Evolutionary conservation across 2,797 vertebrate species (phyloP).

Genomic region (Naso thynnoides): DNA sequence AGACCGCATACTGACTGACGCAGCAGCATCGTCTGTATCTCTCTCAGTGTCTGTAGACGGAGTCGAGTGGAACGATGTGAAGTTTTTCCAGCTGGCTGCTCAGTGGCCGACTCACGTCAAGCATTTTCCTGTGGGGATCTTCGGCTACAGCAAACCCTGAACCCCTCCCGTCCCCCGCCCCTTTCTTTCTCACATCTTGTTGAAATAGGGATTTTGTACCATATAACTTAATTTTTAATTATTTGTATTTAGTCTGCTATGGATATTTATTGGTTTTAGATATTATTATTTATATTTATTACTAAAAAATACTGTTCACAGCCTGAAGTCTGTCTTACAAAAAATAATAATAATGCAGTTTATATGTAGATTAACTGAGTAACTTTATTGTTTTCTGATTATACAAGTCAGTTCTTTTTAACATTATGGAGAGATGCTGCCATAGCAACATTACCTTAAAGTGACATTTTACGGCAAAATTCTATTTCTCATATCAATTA

Average conservation of each 20-base stretch:
- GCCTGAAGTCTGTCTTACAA: neutral
- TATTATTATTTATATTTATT: neutral
- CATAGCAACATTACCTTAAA: neutral
- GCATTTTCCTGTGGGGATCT: constrained; percentile 89
- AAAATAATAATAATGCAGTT: neutral
- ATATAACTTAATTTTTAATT: constrained; percentile 1
- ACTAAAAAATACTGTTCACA: constrained; percentile 15
- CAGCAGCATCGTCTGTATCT: neutral
- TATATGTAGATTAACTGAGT: neutral
- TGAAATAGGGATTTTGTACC: constrained; percentile 13
- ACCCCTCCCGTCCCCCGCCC: too few species aligned
- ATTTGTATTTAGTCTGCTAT: neutral
- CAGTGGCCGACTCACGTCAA: constrained; percentile 92
- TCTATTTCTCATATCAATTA: too few species aligned
- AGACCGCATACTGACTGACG: too few species aligned
- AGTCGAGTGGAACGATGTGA: constrained; percentile 89
- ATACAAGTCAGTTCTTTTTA: too few species aligned
- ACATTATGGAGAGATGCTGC: neutral
- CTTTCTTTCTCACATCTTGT: constrained; percentile 3
- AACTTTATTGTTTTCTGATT: too few species aligned
- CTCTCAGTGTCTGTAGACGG: constrained; percentile 74
- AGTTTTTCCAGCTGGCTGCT: constrained; percentile 91
- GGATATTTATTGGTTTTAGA: constrained; percentile 1
- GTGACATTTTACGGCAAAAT: too few species aligned
- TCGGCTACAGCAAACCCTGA: constrained; percentile 84